Base-by-base conservation (phyloP, 2,888 invertebrate species). In the Dryobota labecula region DNA sequence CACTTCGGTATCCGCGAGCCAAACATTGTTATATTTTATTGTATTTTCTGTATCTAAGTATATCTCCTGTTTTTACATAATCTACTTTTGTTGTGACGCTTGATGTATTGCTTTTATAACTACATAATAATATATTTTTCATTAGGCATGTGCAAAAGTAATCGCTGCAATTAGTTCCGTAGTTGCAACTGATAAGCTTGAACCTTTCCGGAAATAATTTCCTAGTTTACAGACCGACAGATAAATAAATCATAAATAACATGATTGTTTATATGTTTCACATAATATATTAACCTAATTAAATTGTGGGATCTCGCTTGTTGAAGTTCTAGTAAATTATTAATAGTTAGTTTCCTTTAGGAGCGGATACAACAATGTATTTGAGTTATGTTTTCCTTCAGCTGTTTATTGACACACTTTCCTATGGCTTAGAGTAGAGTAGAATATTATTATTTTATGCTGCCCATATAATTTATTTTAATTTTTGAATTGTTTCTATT, bases 311-410 rank as follows among this genome's bases (percentile, higher is more conserved):
- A 47, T 41, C 18, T 36, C 3, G 13, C 24, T 57, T 36, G 20
- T 60, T 56, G 5, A 27, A 27, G n/a, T 47, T 24, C 0, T 15
- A 58, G 8, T 54, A 58, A 58, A 24, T 53, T 15, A 18, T 64
- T 57, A 41, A 72, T 41, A 36, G 76, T 77, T 41, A 36, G 76
- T 77, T 80, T 79, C 67, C 67, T 57, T 54, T 61, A 27, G 24
- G 63, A 57, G 36, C 68, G 76, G 67, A 68, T 72, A 65, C 24
- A 76, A 62, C 51, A 70, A 43, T 71, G 75, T 57, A 53, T 33
- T 56, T 73, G 57, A 76, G 8, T 68, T 36, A 72, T 69, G 64
- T 54, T 72, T 80, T 72, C 81, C 81, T 63, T 13, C 41, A 53
- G 60, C 49, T 0, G 20, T 61, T 71, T 58, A 57, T 51, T 57